Evolutionary conservation across 2,113 vertebrate species (phyloP), one percentile per base, ranked within the genome.

Genomic region (Shinisaurus crocodilurus): DNA sequence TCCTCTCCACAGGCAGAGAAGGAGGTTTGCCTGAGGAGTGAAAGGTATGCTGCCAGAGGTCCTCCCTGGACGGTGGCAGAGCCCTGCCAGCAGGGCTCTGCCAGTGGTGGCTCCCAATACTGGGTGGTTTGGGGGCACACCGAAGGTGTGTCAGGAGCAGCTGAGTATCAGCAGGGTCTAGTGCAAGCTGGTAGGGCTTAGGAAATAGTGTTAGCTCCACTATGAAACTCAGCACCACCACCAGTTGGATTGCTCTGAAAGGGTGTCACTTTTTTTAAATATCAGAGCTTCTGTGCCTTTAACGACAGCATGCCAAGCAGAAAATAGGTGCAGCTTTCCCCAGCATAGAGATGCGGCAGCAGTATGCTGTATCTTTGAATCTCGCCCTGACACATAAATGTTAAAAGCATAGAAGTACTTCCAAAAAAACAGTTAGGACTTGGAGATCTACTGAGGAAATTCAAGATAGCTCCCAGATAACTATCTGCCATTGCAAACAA

Each of bases 381-480:
- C 40, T 85, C 60, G 25, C 5, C 43, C 60, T 85, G 72, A 48
- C 12, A 50, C 43, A 65, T 8, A 37, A 23, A 65, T 60, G n/a
- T 83, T 74, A 48, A 83, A 74, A 83, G 43, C 54, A 70, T 54
- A 48, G 7, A 10, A 6, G 9, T 37, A 25, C 23, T 77, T 50
- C 16, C 5, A 65, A 34, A 45, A 76, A 18, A 74, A 80, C 80
- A 83, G 43, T 37, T 67, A 92, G 89, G 85, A 34, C 25, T 6
- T 5, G n/a, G n/a, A 93, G n/a, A 4, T 89, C 37, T 86, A 34
- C 43, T 70, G 29, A 70, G 89, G 81, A 63, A 94, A 74, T 85
- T 89, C 40, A 82, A 82, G 69, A 83, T 12, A 76, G 12, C 6
- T 90, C 48, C 83, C 76, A 81, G 89, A 25, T 37, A 92, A 23